A percentile compares a stretch with the other conserved stretches of the same genome.
Conservation (phyloP, 1,140 invertebrate species). For the Drosophila sp. region DNA sequence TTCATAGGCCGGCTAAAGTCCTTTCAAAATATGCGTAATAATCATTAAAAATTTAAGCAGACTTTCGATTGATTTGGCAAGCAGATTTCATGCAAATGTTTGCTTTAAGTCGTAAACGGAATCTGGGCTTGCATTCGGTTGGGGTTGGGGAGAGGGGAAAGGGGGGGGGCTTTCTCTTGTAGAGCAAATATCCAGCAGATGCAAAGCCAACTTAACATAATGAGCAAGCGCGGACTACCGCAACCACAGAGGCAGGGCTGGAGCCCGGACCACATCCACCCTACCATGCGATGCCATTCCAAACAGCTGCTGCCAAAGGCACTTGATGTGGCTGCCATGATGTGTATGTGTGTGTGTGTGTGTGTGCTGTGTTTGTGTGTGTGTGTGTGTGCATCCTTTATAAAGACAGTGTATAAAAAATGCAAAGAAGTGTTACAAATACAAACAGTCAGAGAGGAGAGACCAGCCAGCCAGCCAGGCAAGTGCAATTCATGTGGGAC, state of each 20-base stretch:
- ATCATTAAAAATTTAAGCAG: constrained; percentile 32
- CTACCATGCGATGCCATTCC: constrained; percentile 54
- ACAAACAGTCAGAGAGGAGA: constrained; percentile 63
- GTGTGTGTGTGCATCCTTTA: constrained; percentile 53
- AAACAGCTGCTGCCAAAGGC: constrained; percentile 66
- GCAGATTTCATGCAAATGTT: constrained; percentile 3
- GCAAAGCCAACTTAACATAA: constrained; percentile 56
- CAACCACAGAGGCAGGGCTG: constrained; percentile 10
- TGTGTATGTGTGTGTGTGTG: constrained; percentile 1
- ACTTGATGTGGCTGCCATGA: constrained; percentile 42
- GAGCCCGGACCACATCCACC: constrained; percentile 37
- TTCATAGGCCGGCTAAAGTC: not conserved
- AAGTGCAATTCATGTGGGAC: constrained; percentile 82
- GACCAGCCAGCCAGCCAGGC: constrained; percentile 40
- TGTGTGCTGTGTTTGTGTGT: constrained; percentile 18
- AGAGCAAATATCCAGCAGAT: constrained; percentile 25
- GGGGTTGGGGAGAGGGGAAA: not conserved
- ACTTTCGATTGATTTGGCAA: constrained; percentile 6
- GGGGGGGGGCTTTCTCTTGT: not conserved
- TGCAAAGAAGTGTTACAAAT: constrained; percentile 78
- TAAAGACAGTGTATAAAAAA: constrained; percentile 67
- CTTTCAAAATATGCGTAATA: constrained; percentile 8
- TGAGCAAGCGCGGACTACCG: constrained; percentile 45
- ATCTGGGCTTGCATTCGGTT: not conserved
- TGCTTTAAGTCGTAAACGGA: constrained; percentile 7